These are phyloP conservation scores for Pandemis cinnamomeana DNA, from an alignment of 2,888 invertebrate species.

Conservation along the genomic window DNA sequence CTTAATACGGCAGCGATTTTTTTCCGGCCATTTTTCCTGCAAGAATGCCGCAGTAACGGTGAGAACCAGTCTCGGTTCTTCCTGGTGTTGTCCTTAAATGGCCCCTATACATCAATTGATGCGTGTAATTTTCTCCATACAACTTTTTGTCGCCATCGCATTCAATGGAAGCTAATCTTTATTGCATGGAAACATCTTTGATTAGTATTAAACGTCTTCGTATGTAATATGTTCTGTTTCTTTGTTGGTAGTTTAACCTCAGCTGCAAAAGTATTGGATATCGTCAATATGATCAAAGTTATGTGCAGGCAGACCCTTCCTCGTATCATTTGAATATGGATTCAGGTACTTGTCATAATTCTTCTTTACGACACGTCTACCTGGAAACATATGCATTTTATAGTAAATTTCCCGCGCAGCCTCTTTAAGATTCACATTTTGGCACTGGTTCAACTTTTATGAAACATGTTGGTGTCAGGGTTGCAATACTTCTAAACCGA, in stretches of 20 bases:
- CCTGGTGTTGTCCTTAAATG: slow-evolving; percentile 75
- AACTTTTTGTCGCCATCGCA: slow-evolving; percentile 62
- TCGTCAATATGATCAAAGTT: not conserved
- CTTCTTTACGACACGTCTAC: slow-evolving; percentile 42
- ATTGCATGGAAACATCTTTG: slow-evolving; percentile 46
- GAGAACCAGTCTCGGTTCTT: slow-evolving; percentile 65
- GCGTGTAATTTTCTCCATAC: slow-evolving; percentile 65
- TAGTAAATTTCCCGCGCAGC: slow-evolving; percentile 49
- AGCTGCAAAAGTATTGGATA: not conserved
- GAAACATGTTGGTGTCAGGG: slow-evolving; percentile 46
- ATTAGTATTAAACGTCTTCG: not conserved
- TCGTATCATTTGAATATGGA: slow-evolving; percentile 2
- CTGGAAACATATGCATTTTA: slow-evolving; percentile 54
- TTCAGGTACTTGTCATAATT: slow-evolving; percentile 24
- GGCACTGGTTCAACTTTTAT: slow-evolving; percentile 59
- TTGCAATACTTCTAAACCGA: slow-evolving; percentile 26
- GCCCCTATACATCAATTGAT: slow-evolving; percentile 61
- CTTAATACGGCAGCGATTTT: slow-evolving; percentile 67
- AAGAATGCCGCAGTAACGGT: slow-evolving; percentile 53
- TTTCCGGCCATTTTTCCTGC: slow-evolving; percentile 58
- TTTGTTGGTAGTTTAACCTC: not conserved
- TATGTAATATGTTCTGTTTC: not conserved
- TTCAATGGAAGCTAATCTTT: slow-evolving; percentile 57
- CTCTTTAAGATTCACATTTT: slow-evolving; percentile 52
- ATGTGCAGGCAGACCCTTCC: slow-evolving; percentile 10